Conservation (phyloP, 2,888 invertebrate genomes). For the Mythimna impura region DNA sequence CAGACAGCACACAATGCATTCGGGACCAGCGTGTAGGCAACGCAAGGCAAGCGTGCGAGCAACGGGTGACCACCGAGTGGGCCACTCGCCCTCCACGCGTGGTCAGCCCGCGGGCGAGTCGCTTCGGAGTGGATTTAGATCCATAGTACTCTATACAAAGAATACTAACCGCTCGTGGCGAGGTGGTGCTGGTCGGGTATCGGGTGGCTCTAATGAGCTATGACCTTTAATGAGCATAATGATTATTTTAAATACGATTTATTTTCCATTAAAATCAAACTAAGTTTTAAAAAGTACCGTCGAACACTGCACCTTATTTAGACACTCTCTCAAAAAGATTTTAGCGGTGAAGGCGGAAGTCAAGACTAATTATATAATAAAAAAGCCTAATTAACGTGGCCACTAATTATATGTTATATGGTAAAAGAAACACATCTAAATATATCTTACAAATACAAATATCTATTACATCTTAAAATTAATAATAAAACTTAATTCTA, state of each 20-base stretch:
- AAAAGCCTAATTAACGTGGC: constrained; percentile 60
- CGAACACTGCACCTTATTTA: neutral
- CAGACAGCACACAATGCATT: too few relatives aligned
- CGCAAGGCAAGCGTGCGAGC: too few relatives aligned
- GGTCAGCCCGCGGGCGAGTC: too few relatives aligned
- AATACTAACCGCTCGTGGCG: too few relatives aligned
- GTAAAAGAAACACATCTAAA: constrained; percentile 87
- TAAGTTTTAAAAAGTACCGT: neutral
- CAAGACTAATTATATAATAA: neutral
- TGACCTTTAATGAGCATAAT: too few relatives aligned
- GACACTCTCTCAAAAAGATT: constrained; percentile 9
- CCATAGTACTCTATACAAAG: too few relatives aligned
- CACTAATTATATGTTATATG: constrained; percentile 71
- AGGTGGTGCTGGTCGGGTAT: too few relatives aligned
- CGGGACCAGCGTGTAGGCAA: too few relatives aligned
- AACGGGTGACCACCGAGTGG: too few relatives aligned
- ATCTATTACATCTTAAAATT: constrained; percentile 79
- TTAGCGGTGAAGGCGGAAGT: constrained; percentile 12
- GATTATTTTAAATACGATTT: constrained; percentile 18
- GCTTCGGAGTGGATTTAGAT: too few relatives aligned
- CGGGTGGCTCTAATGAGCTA: too few relatives aligned
- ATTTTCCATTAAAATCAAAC: neutral
- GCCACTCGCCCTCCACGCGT: too few relatives aligned
- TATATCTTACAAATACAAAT: constrained; percentile 85
- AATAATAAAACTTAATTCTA: constrained; percentile 79